These are phyloP conservation scores for Xylota segnis DNA, from an alignment of 2,888 invertebrate species.

Conservation along the genomic window DNA sequence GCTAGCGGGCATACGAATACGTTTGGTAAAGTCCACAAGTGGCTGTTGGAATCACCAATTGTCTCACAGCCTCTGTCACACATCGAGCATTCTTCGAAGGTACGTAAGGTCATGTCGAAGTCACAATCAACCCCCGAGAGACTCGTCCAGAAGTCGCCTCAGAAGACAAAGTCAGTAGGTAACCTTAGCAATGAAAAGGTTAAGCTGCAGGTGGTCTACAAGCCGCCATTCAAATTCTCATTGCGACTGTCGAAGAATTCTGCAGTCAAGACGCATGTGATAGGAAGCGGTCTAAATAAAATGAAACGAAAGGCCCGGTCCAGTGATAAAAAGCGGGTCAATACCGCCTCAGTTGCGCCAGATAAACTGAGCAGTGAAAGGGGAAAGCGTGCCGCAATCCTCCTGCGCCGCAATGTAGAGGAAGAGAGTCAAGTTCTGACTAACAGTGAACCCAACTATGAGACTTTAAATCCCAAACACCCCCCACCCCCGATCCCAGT, in stretches of 20 bases:
- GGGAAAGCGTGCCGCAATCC: constrained; percentile 81
- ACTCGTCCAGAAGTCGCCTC: constrained; percentile 87
- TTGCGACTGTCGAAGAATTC: constrained; percentile 87
- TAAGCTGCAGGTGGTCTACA: constrained; percentile 93
- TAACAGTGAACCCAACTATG: constrained; percentile 83
- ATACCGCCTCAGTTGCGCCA: constrained; percentile 76
- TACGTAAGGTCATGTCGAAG: constrained; percentile 88
- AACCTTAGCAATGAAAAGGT: constrained; percentile 89
- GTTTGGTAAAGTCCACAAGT: constrained; percentile 93
- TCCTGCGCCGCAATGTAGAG: constrained; percentile 80
- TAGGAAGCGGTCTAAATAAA: constrained; percentile 80
- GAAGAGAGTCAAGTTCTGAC: constrained; percentile 83
- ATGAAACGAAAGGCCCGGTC: constrained; percentile 79
- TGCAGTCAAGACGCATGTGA: constrained; percentile 84
- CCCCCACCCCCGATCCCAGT: constrained; percentile 73
- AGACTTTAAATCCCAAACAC: constrained; percentile 82
- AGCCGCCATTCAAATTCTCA: constrained; percentile 94
- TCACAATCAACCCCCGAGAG: constrained; percentile 94
- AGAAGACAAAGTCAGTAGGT: constrained; percentile 89
- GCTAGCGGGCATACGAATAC: constrained; percentile 83
- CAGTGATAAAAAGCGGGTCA: constrained; percentile 78
- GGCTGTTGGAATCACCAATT: constrained; percentile 91
- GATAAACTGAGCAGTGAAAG: constrained; percentile 77
- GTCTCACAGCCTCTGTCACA: constrained; percentile 84
- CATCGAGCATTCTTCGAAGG: constrained; percentile 84